Base-by-base conservation (phyloP, 2,113 vertebrate species). In the Phaetusa simplex region DNA sequence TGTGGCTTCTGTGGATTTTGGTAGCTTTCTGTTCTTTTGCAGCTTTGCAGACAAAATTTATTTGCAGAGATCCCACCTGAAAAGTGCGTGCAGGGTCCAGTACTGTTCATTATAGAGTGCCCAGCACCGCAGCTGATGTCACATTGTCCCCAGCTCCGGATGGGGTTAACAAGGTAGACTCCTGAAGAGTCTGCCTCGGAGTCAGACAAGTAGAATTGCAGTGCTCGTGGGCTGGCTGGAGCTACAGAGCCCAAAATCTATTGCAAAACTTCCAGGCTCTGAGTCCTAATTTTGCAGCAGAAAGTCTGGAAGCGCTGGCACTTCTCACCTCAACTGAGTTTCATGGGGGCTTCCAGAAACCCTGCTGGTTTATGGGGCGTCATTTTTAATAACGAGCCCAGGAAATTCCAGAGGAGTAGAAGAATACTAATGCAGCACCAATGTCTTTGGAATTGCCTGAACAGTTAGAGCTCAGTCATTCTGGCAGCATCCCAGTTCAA, bases 331-430 rank as follows among this genome's bases (percentile, higher is more conserved):
- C 49, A 93, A 36, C 32, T 13, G 36, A 5, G 9, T 88, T 87
- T 89, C 40, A 10, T 8, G 56, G 8, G 30, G 21, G 6, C 47
- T 90, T 97, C 87, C 78, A 95, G 81, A 94, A 94, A 64, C 52
- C n/a, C 50, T 89, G n/a, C 78, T 94, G 84, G 34, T 93, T 96
- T 96, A 94, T 82, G 66, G 19, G 34, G 65, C 0, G 3, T 76
- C 49, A 82, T 89, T 95, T 94, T 96, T 90, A 97, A 96, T 95
- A 96, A 77, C 55, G 89, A 91, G 15, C 16, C 58, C 34, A 72
- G 82, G 93, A 94, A 96, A 95, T 94, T 96, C 64, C 58, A 43
- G 59, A 74, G 43, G 8, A 77, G 12, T 66, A 47, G 69, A 94
- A 80, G 34, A 95, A 58, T 24, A 64, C 21, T 83, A 94, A 79